A percentile compares a stretch with the other conserved stretches of the same genome.
Conservation (phyloP, 2,113 vertebrate species). For the Cynoglossus semilaevis region DNA sequence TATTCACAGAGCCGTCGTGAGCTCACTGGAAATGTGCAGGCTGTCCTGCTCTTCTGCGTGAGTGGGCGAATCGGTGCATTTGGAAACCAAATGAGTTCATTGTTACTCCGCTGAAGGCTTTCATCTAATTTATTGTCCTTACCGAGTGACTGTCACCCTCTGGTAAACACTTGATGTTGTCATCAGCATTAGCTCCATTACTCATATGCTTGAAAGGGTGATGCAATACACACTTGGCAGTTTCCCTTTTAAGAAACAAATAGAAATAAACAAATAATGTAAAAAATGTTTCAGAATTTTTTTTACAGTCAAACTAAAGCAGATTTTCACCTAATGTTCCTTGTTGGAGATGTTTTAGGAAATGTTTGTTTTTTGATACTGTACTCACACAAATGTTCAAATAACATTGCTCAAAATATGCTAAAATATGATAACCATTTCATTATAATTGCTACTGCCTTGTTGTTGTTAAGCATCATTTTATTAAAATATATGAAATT, state of each 20-base stretch:
- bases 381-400: no score
- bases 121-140: slow-evolving; percentile 69
- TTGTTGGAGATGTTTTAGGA: no score
- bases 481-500: no score
- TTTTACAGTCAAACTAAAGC: no score
- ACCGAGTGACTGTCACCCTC: slow-evolving; percentile 69
- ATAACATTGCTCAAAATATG: neutral
- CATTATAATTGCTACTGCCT: no score
- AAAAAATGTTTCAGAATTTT: no score
- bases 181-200: slow-evolving; percentile 65
- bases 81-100: slow-evolving; percentile 79
- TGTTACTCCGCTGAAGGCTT: slow-evolving; percentile 62
- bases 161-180: slow-evolving; percentile 72
- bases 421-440: no score
- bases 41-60: slow-evolving; percentile 47
- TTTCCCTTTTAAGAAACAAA: slow-evolving; percentile 16
- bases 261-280: no score
- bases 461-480: no score
- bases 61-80: slow-evolving; percentile 68
- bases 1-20: slow-evolving; percentile 71
- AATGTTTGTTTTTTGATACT: no score
- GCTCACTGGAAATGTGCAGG: slow-evolving; percentile 61
- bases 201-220: slow-evolving; percentile 65
- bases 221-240: slow-evolving; percentile 26
- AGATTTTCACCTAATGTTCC: no score